Percentiles rank a stretch among this genome's conserved stretches.
These are phyloP conservation scores for Ciona savignyi DNA, from an alignment of 23 tunicate genomes.

Conservation along the genomic window DNA sequence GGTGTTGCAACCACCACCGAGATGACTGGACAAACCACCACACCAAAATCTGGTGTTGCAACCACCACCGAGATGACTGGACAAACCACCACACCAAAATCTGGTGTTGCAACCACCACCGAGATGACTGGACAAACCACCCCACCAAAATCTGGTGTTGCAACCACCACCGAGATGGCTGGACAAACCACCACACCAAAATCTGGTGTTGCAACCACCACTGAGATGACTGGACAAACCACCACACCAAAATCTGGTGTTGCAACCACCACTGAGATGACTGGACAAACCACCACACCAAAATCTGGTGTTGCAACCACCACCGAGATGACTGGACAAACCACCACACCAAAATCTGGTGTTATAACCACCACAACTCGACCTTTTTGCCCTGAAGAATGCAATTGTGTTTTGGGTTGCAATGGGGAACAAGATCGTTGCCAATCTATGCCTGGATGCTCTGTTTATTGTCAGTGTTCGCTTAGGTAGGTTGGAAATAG, in stretches of 20 bases:
- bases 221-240: conserved; percentile 9
- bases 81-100: conserved; percentile 1
- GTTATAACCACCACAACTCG: conserved; percentile 17
- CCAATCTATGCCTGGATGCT: conserved; percentile 24
- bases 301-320: conserved; percentile 16
- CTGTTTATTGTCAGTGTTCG: conserved; percentile 42
- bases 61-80: conserved; percentile 8
- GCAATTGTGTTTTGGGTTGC: conserved; percentile 60
- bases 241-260: conserved; percentile 14
- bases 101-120: conserved; percentile 22
- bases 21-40: conserved; percentile 7
- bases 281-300: conserved; percentile 18
- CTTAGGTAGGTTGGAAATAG: conserved; percentile 40
- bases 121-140: conserved; percentile 1
- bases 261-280: conserved; percentile 9
- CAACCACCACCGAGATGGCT: conserved; percentile 3
- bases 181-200: conserved; percentile 15
- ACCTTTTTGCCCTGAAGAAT: conserved; percentile 28
- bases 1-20: conserved; percentile 19
- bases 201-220: conserved; percentile 16
- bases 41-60: conserved; percentile 20
- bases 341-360: conserved; percentile 19
- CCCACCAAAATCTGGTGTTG: conserved; percentile 16
- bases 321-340: conserved; percentile 12
- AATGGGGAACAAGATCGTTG: conserved; percentile 69